Evolutionary conservation across 92 coral and sea anemone species (phyloP), one percentile per base, ranked within the genome.

Genomic region (Zoanthus gigantus): DNA sequence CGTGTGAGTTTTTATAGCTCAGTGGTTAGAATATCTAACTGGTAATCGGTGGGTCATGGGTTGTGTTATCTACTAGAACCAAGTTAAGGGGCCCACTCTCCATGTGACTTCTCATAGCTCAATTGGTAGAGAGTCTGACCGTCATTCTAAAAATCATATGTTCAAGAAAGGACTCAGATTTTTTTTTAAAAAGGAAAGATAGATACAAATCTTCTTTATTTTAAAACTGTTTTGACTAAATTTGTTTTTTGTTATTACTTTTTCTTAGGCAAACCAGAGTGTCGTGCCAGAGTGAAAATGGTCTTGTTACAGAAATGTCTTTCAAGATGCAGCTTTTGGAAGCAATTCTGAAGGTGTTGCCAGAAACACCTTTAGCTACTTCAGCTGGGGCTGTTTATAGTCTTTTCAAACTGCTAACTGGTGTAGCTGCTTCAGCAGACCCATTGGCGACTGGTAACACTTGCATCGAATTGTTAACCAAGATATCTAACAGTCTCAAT

Each of bases 361-460:
- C 91, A 16, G 76, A 84, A n/a, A 85, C 94, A 5, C 84, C 93
- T 29, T 76, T 83, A 84, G 96, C 97, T 1, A 87, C 74, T 9
- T 97, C 99, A 34, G 92, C 96, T 50, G 99, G 99, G 32, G 95
- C 97, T 15, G 86, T 97, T 8, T 95, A 95, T 42, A 92, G 95
- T 90, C 87, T 97, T 28, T 97, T 95, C 90, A 96, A 93, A 61
- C 75, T 97, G 61, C 82, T 97, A 45, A 88, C 89, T 61, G 98
- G 99, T 6, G 84, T 92, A 68, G 94, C 96, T 18, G 94, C 95
- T 2, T 88, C 90, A 74, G 94, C 94, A 58, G 94, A 93, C 63
- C 77, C 92, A 16, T 86, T 88, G 5, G 74, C 89, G 29, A 88
- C 98, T 28, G 93, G 94, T 18, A 68, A 46, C 53, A 90, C 88